Percentiles rank a stretch among this genome's conserved stretches.
These are phyloP conservation scores for Pissodes strobi DNA, from an alignment of 1,140 invertebrate genomes.

Conservation along the genomic window DNA sequence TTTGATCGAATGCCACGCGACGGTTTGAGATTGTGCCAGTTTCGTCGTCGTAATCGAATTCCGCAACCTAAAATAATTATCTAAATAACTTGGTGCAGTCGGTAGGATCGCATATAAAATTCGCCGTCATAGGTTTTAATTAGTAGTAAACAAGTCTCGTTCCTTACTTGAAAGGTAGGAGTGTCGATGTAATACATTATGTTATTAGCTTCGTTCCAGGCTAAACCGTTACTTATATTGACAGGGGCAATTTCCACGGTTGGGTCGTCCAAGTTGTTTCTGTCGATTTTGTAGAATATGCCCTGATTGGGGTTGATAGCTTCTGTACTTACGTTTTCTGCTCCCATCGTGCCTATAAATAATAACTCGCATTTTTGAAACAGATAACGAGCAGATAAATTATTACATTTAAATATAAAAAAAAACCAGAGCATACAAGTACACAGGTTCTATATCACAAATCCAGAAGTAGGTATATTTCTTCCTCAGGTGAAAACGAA, in stretches of 20 bases:
- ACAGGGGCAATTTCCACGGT: slow-evolving; percentile 56
- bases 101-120: no score
- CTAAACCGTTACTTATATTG: slow-evolving; percentile 78
- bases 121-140: no score
- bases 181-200: slow-evolving; percentile 81
- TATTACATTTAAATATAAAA: neutral
- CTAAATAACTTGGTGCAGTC: no score
- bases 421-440: neutral
- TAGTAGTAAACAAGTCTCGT: no score
- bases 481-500: neutral
- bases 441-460: no score
- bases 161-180: slow-evolving; percentile 59
- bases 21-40: slow-evolving; percentile 61
- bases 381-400: neutral
- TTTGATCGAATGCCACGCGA: slow-evolving; percentile 23
- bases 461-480: no score
- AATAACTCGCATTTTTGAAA: neutral
- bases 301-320: slow-evolving; percentile 59
- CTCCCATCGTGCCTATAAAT: slow-evolving; percentile 70
- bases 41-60: slow-evolving; percentile 75
- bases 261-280: slow-evolving; percentile 55
- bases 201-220: slow-evolving; percentile 72
- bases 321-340: slow-evolving; percentile 58
- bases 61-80: slow-evolving; percentile 56
- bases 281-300: slow-evolving; percentile 61